phyloP scores from a whole-genome alignment of 2,797 vertebrate species.

The Typhlichthys subterraneus region DNA sequence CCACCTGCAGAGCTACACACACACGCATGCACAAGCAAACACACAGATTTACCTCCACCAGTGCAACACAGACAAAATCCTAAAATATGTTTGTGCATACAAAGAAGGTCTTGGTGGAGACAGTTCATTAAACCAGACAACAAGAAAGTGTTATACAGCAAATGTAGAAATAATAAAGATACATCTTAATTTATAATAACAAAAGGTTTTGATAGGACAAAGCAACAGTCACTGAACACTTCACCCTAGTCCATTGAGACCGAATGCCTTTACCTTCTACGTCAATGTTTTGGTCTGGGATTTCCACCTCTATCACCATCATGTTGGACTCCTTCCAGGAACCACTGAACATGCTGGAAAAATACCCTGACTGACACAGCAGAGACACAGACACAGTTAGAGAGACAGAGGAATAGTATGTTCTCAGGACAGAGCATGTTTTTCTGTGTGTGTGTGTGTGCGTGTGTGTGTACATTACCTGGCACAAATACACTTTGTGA shows the following conservation, averaged over 20 bases:
- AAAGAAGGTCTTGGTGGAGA: no score
- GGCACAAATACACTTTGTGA: constrained; percentile 96
- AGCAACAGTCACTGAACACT: no score
- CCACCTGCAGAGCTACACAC: constrained; percentile 90
- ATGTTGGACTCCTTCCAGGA: constrained; percentile 98
- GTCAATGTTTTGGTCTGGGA: constrained; percentile 97
- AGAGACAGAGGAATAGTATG: not conserved
- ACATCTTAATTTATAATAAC: no score
- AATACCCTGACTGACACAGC: constrained; percentile 90
- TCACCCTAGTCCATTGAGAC: not conserved
- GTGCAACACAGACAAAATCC: no score
- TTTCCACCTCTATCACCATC: constrained; percentile 93
- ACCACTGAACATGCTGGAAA: constrained; percentile 99
- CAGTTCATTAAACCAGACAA: no score
- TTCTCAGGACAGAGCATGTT: no score
- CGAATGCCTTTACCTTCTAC: constrained; percentile 83
- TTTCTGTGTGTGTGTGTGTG: not conserved
- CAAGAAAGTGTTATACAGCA: no score
- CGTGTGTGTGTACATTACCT: constrained; percentile 75
- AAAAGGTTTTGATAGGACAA: no score
- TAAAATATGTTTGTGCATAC: no score
- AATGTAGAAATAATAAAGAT: no score
- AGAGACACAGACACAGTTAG: not conserved
- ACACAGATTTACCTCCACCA: not conserved
- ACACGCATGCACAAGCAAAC: constrained; percentile 4